Evolutionary conservation across 2,888 invertebrate genomes (phyloP), one percentile per base, ranked within the genome.

Genomic region (Rhopalosiphum nymphaeae): DNA sequence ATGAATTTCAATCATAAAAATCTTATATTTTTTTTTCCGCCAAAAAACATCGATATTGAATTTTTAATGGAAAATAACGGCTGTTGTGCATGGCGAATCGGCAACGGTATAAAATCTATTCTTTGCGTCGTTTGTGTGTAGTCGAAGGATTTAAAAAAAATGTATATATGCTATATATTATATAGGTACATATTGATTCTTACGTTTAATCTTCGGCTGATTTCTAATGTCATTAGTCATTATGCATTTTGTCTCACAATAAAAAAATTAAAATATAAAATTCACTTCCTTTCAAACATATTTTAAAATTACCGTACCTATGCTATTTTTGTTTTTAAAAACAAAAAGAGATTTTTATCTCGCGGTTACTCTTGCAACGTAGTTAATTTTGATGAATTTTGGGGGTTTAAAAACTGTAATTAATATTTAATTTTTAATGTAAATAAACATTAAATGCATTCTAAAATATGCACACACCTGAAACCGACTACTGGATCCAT

Each of bases 51-150:
- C n/a, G 53, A 88, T 92, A 92, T 92, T 93, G 92, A 93, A 88
- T 88, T 93, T 92, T 93, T 93, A 93, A 93, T 89, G 92, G 89
- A 93, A 93, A 93, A 56, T 93, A 93, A 93, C 92, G 92, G 92
- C 88, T 89, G 44, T 89, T 78, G 88, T 78, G 78, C 92, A 56
- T 89, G 92, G 89, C 88, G 67, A 89, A 93, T 89, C 78, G 88
- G 29, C 89, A 89, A 89, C 88, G 88, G 88, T 61, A 46, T 46
- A 61, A 53, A 29, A 36, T 29, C 29, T 87, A 67, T 87, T 87
- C 49, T 87, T 92, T 21, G 9, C 53, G 67, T 86, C 67, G 26
- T 36, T 56, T 10, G 53, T 42, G 78, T 9, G 26, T 9, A 49
- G 49, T 53, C 9, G 44, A 44, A n/a, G 36, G 86, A 61, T 87